Base-by-base conservation (phyloP, 2,797 vertebrate species). In the Furcifer pardalis region DNA sequence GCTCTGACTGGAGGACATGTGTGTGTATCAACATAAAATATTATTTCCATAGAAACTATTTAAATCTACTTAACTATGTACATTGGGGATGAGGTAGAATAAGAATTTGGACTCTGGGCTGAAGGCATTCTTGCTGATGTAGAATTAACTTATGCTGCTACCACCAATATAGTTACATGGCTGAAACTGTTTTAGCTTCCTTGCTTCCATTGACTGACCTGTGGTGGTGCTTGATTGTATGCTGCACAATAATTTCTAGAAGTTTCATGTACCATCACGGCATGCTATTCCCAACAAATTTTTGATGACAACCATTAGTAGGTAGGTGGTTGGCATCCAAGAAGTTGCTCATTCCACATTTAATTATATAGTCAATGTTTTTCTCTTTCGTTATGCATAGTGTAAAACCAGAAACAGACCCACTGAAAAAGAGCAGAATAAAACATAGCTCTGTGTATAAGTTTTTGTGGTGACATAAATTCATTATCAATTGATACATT, bases 291-390 rank as follows among this genome's bases (percentile, higher is more conserved):
- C 35, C 23, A 9, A 37, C 25, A 23, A 23, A 40, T n/a, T 71
- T 71, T 71, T 42, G 37, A 23, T 71, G 37, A 23, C 40, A 42
- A 40, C 12, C 68, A 42, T 71, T 71, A 8, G 37, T n/a, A n/a
- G n/a, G n/a, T n/a, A n/a, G n/a, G n/a, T n/a, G 37, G 7, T 2
- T 42, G 37, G 3, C 37, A 71, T 27, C 21, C 23, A 8, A 25
- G 2, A 42, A 71, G 19, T 71, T 71, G 68, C 3, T 27, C 42
- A 25, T 46, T 30, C 9, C 40, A 46, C 80, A 84, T 89, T 89
- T 84, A 91, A 89, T 84, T 84, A 17, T 12, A 75, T 73, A 76
- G 89, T 88, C 87, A 25, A 63, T 65, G 76, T 1, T 85, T 17
- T 9, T 3, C 65, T 27, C 32, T 89, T 79, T 89, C 19, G 19